Conservation (phyloP, 2,797 vertebrate species). For the Enteromius paludinosus region DNA sequence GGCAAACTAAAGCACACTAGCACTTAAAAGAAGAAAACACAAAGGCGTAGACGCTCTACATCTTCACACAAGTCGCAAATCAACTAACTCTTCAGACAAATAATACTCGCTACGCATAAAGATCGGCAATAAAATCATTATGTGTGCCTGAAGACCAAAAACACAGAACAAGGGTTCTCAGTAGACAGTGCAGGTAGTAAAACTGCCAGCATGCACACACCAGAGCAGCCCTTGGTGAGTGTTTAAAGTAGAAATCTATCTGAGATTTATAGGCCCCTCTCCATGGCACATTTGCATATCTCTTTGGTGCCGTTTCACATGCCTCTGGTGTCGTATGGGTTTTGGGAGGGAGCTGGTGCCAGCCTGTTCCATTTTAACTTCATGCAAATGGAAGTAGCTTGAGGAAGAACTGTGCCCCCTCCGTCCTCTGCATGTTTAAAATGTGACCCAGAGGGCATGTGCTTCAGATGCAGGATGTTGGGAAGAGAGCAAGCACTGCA, state of each 20-base stretch:
- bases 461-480: conserved; percentile 30
- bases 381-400: conserved; percentile 38
- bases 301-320: conserved; percentile 26
- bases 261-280: conserved; percentile 36
- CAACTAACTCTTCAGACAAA: conserved; percentile 27
- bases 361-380: conserved; percentile 43
- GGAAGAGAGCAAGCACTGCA: conserved; percentile 30
- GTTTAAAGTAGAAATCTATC: conserved; percentile 22
- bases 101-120: neutral
- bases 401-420: conserved; percentile 8
- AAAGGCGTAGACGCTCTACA: neutral
- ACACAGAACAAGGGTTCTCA: conserved; percentile 1
- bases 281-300: conserved; percentile 32
- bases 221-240: conserved; percentile 1
- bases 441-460: conserved; percentile 7
- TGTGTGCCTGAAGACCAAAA: conserved; percentile 26
- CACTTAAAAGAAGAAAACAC: conserved; percentile 6
- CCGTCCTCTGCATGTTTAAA: conserved; percentile 4
- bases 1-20: neutral
- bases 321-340: conserved; percentile 34
- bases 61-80: conserved; percentile 7
- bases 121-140: conserved; percentile 15
- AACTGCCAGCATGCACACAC: conserved; percentile 24
- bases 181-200: conserved; percentile 31
- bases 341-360: conserved; percentile 37